Evolutionary conservation across 2,888 invertebrate genomes (phyloP).

Genomic region (Philonicus albiceps): DNA sequence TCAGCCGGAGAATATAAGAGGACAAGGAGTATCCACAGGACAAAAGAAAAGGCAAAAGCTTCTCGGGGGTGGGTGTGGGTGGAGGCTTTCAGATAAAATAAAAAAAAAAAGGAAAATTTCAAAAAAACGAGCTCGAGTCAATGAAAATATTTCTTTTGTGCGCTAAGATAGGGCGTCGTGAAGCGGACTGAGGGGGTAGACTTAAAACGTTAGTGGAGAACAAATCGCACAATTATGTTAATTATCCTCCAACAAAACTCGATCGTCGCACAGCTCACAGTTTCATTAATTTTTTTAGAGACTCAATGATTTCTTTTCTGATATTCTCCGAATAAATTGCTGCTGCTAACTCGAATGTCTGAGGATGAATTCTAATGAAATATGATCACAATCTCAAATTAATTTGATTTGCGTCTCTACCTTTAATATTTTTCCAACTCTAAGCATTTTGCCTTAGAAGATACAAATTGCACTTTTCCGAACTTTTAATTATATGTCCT

Average conservation of each 20-base stretch:
- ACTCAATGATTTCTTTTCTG: not conserved
- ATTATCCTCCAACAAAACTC: slow-evolving; percentile 21
- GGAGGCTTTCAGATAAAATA: not conserved
- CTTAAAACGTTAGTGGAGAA: slow-evolving; percentile 32
- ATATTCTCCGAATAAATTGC: not conserved
- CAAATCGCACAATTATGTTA: slow-evolving; percentile 44
- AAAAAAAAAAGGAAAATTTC: not conserved
- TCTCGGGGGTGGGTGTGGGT: not conserved
- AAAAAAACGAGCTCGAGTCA: slow-evolving; percentile 18
- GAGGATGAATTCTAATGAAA: not conserved
- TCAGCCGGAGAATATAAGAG: slow-evolving; percentile 19
- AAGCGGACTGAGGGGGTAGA: not conserved
- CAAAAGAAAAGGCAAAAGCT: slow-evolving; percentile 26
- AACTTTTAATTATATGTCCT: too few species aligned
- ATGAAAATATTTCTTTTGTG: slow-evolving; percentile 33
- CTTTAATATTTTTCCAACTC: too few species aligned
- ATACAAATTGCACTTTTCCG: too few species aligned
- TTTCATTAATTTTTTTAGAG: not conserved
- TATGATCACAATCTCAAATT: not conserved
- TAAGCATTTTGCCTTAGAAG: too few species aligned
- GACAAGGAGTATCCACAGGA: slow-evolving; percentile 27
- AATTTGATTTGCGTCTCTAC: not conserved
- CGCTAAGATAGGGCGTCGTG: not conserved
- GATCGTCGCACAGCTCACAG: not conserved
- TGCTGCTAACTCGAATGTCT: not conserved